A percentile compares a stretch with the other conserved stretches of the same genome.
These are phyloP conservation scores for Lucinisca nassula DNA, from an alignment of 2,888 invertebrate genomes.

Conservation along the genomic window DNA sequence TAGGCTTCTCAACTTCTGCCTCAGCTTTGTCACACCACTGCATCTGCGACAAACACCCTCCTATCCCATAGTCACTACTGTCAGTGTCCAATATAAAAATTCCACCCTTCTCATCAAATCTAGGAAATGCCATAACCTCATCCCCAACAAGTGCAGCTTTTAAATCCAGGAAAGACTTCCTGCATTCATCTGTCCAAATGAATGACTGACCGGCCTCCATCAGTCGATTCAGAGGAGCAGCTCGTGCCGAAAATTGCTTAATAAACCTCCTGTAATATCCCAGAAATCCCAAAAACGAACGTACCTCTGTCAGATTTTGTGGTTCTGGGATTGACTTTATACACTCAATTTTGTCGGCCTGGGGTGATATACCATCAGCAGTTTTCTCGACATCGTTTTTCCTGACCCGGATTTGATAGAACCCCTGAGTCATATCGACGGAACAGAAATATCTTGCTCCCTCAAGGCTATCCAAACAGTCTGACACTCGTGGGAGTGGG, in stretches of 20 bases:
- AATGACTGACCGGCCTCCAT: too few species aligned
- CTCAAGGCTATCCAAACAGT: too few species aligned
- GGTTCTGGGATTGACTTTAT: constrained; percentile 38
- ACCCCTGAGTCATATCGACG: constrained; percentile 45
- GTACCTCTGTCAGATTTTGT: constrained; percentile 25
- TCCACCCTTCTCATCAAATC: constrained; percentile 46
- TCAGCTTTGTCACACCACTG: too few species aligned
- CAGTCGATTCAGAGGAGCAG: too few species aligned
- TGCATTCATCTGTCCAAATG: too few species aligned
- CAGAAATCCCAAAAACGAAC: constrained; percentile 50
- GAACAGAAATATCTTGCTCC: constrained; percentile 42
- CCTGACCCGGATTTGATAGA: constrained; percentile 44
- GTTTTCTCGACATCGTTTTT: constrained; percentile 41
- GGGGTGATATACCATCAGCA: constrained; percentile 48
- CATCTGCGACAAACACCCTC: constrained; percentile 64
- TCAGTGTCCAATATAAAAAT: constrained; percentile 69
- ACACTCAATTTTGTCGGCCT: constrained; percentile 40
- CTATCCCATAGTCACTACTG: constrained; percentile 66
- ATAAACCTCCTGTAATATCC: constrained; percentile 51
- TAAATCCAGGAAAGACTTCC: too few species aligned
- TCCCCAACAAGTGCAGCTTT: too few species aligned
- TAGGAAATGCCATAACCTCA: too few species aligned
- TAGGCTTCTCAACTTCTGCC: constrained; percentile 65
- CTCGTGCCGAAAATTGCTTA: constrained; percentile 16
- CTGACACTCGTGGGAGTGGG: too few species aligned